Evolutionary conservation across 2,888 invertebrate genomes (phyloP).

Genomic region (Oligia latruncula): DNA sequence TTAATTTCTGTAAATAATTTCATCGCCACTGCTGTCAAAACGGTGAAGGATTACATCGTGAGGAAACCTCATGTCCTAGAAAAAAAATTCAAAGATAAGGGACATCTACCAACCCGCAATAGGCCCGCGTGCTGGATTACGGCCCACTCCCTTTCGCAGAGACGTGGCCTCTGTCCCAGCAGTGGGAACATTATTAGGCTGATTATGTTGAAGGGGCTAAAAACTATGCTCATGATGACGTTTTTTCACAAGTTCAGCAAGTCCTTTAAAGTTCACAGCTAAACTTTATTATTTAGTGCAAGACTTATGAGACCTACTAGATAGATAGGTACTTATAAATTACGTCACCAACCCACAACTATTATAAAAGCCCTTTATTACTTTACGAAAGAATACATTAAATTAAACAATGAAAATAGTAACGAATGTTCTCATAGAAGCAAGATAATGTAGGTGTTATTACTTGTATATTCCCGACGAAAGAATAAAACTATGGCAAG

Average conservation of each 20-base stretch:
- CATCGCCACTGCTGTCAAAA: too few species aligned
- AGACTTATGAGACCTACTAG: conserved; percentile 12
- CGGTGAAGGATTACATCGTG: too few species aligned
- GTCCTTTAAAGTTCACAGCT: conserved; percentile 26
- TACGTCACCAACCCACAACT: neutral
- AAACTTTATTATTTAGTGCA: conserved; percentile 10
- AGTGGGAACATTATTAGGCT: too few species aligned
- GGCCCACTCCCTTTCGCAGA: too few species aligned
- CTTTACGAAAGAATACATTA: neutral
- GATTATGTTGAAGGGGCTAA: neutral
- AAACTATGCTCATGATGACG: neutral
- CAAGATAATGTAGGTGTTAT: conserved; percentile 17
- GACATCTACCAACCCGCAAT: too few species aligned
- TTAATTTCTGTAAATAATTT: too few species aligned
- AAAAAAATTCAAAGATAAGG: too few species aligned
- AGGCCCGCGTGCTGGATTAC: too few species aligned
- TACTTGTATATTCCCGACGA: conserved; percentile 2
- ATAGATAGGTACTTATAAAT: neutral
- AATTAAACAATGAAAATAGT: conserved; percentile 4
- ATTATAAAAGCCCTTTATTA: neutral
- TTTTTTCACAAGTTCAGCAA: neutral
- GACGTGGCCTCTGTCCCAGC: too few species aligned
- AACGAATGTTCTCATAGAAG: conserved; percentile 3
- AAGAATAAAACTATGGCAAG: conserved; percentile 39
- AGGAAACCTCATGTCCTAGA: too few species aligned